These are phyloP conservation scores for Pygoscelis antarcticus DNA, from an alignment of 2,113 vertebrate genomes.

Conservation along the genomic window DNA sequence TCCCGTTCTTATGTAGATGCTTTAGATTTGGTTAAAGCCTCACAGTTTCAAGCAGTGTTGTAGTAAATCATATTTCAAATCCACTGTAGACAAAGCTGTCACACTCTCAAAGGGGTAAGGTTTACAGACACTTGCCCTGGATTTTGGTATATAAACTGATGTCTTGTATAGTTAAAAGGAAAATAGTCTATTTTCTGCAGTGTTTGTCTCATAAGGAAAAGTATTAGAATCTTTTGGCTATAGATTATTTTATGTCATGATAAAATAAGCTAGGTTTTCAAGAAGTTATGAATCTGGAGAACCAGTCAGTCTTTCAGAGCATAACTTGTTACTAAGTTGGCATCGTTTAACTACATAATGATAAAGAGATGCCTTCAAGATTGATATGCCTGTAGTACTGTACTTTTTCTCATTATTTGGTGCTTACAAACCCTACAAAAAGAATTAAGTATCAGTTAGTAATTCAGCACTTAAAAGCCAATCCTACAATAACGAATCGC, in stretches of 20 bases:
- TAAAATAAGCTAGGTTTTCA: conserved; percentile 26
- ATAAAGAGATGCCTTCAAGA: background rate
- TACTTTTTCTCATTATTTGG: background rate
- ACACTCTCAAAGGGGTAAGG: background rate
- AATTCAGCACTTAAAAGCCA: background rate
- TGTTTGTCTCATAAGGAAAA: background rate
- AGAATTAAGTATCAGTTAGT: background rate
- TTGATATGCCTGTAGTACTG: background rate
- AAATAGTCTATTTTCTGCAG: conserved; percentile 2
- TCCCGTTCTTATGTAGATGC: conserved; percentile 47
- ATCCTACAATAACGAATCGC: background rate
- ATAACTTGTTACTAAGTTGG: background rate
- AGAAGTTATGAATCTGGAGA: conserved; percentile 1
- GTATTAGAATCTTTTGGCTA: background rate
- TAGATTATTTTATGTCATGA: conserved; percentile 27
- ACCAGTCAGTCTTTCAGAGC: background rate
- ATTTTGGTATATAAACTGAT: conserved; percentile 28
- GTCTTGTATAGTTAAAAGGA: background rate
- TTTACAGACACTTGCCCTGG: conserved; percentile 32
- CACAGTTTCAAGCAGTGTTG: conserved; percentile 42
- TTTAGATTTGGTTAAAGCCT: conserved; percentile 64
- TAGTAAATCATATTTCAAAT: conserved; percentile 65
- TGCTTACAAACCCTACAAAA: background rate
- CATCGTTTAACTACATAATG: background rate
- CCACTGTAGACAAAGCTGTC: conserved; percentile 41